Evolutionary conservation across 1,140 invertebrate species (phyloP).

Genomic region (Papilio glaucus): DNA sequence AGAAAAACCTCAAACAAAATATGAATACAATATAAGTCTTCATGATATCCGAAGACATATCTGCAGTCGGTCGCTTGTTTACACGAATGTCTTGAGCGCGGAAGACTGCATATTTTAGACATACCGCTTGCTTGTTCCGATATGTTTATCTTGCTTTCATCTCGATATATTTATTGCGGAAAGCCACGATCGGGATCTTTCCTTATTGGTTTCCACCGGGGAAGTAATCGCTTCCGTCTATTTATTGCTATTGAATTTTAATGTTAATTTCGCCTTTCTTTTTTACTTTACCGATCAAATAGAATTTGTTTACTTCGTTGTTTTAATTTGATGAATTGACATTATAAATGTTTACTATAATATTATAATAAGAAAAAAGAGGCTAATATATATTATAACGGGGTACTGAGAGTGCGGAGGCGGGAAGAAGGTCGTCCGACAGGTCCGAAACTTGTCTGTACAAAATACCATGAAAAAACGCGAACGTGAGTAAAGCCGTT

Average conservation of each 20-base stretch:
- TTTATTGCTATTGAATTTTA: slow-evolving; percentile 62
- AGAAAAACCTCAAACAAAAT: slow-evolving; percentile 40
- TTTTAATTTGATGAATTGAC: not conserved
- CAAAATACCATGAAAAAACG: no score
- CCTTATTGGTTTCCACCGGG: slow-evolving; percentile 66
- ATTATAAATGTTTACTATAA: not conserved
- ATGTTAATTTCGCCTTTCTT: slow-evolving; percentile 39
- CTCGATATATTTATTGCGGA: slow-evolving; percentile 77
- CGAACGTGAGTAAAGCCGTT: no score
- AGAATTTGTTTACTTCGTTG: not conserved
- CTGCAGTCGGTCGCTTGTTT: slow-evolving; percentile 64
- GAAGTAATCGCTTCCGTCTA: slow-evolving; percentile 58
- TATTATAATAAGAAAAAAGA: not conserved
- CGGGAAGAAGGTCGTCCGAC: no score
- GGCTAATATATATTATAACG: not conserved
- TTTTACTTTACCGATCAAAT: slow-evolving; percentile 21
- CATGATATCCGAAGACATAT: slow-evolving; percentile 60
- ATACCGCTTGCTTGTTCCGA: slow-evolving; percentile 60
- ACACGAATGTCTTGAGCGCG: slow-evolving; percentile 68
- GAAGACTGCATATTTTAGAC: slow-evolving; percentile 74
- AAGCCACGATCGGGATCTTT: slow-evolving; percentile 65
- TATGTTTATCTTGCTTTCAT: slow-evolving; percentile 78
- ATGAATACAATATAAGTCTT: slow-evolving; percentile 53
- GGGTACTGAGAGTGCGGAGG: no score
- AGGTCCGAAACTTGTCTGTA: no score